Evolutionary conservation across 2,888 invertebrate species (phyloP), one percentile per base, ranked within the genome.

Genomic region (Agriotes lineatus): DNA sequence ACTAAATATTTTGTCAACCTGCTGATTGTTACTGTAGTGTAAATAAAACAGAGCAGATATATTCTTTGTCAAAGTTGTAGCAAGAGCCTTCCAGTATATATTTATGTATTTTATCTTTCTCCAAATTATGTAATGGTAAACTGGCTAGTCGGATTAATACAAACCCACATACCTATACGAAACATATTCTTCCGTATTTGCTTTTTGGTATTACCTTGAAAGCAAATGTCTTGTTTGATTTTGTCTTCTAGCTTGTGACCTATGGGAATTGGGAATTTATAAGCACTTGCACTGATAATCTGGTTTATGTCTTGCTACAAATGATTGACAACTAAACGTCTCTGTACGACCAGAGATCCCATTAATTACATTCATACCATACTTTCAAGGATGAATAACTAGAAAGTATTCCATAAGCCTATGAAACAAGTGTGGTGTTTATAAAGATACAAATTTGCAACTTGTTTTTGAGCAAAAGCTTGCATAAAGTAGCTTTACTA

Each of bases 401-500:
- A 19, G n/a, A n/a, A n/a, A 9, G 19, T 14, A 44, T 14, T 14
- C 2, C 18, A 2, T 9, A 45, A 45, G 5, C 45, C 16, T 18
- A 39, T 16, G n/a, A 35, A 35, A 12, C 37, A 39, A 20, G 12
- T 56, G 56, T 56, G 56, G 20, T 39, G 37, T 39, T 56, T 39
- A 37, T 22, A 39, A 33, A 33, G n/a, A n/a, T n/a, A n/a, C 33
- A 7, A 52, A 52, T 7, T 33, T 50, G 50, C 50, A 50, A 18
- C 33, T 33, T 52, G 35, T 52, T 52, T 52, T 30, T 52, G 33
- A 52, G 52, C 52, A 33, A 33, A 18, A 6, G 33, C 52, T 52
- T 33, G 52, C 52, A 52, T 52, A 52, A 52, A 52, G 52, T 52
- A 56, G 56, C 56, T 56, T 56, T 54, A 63, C 35, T 63, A 63